Conservation (phyloP, 2,888 invertebrate species). For the Desoria tigrina region DNA sequence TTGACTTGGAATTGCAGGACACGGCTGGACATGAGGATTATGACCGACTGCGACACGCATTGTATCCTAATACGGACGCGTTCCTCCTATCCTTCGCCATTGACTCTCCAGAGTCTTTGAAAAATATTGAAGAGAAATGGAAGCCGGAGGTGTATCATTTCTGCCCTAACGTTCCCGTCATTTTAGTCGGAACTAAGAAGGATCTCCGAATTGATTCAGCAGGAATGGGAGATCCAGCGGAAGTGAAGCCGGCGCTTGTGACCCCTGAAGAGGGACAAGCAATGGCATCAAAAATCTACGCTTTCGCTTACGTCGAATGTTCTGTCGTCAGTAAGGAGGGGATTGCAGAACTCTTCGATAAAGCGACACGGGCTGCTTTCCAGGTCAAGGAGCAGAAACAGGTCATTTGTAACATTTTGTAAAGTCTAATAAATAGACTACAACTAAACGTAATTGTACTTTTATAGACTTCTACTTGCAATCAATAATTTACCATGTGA, state of each 20-base stretch:
- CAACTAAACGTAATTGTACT: too few species aligned
- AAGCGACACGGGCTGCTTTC: too few species aligned
- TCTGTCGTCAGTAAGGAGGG: too few species aligned
- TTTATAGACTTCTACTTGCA: too few species aligned
- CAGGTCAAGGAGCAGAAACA: too few species aligned
- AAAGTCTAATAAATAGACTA: too few species aligned
- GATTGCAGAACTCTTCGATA: too few species aligned
- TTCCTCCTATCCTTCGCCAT: constrained; percentile 99
- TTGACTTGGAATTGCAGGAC: constrained; percentile 82
- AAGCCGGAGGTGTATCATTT: constrained; percentile 98
- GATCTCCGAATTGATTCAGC: constrained; percentile 92
- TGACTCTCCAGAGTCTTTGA: constrained; percentile 97
- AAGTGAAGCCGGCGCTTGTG: constrained; percentile 99
- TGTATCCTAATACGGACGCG: constrained; percentile 98
- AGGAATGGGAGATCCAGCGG: constrained; percentile 90
- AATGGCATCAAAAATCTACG: too few species aligned
- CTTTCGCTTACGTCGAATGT: too few species aligned
- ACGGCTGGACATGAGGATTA: constrained; percentile 98
- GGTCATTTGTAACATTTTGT: too few species aligned
- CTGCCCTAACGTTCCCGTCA: constrained; percentile 98
- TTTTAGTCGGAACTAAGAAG: constrained; percentile 98
- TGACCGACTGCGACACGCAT: constrained; percentile 89
- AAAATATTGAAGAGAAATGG: constrained; percentile 99
- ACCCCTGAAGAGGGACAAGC: too few species aligned
- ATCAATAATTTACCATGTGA: too few species aligned